phyloP scores from a whole-genome alignment of 2,113 vertebrate genomes.

The Budorcas taxicolor region DNA sequence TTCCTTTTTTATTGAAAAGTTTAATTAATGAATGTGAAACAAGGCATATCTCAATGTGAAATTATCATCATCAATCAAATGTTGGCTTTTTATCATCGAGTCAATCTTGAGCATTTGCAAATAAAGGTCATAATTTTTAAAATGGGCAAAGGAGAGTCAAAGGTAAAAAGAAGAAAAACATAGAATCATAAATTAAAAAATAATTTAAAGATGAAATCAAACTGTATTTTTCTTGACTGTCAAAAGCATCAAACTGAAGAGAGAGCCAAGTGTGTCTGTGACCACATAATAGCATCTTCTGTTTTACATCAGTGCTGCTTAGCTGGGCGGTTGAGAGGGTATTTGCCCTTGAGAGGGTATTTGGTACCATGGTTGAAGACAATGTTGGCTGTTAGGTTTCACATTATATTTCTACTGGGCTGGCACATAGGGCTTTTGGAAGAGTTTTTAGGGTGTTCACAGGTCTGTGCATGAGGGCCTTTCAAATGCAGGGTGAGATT shows the following conservation, averaged over 20 bases:
- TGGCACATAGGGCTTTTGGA: neutral
- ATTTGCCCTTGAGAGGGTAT: neutral
- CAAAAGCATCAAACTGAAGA: neutral
- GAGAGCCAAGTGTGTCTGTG: neutral
- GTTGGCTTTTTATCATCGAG: neutral
- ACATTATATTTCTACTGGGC: neutral
- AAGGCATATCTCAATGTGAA: neutral
- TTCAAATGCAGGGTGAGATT: neutral
- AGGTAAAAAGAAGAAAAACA: neutral
- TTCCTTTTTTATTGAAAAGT: neutral
- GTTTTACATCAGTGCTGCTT: neutral
- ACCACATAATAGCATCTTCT: neutral
- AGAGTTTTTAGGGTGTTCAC: neutral
- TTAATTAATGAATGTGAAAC: neutral
- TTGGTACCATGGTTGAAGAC: neutral
- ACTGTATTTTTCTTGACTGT: neutral
- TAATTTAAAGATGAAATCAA: neutral
- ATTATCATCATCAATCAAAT: neutral
- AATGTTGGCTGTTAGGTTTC: neutral
- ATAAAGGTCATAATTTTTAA: neutral
- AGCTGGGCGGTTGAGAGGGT: neutral
- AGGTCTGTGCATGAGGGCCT: neutral
- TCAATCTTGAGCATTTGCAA: neutral
- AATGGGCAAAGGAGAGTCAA: neutral
- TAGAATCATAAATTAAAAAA: neutral